These are phyloP conservation scores for Lycophotia porphyrea DNA, from an alignment of 2,888 invertebrate genomes.

Conservation along the genomic window DNA sequence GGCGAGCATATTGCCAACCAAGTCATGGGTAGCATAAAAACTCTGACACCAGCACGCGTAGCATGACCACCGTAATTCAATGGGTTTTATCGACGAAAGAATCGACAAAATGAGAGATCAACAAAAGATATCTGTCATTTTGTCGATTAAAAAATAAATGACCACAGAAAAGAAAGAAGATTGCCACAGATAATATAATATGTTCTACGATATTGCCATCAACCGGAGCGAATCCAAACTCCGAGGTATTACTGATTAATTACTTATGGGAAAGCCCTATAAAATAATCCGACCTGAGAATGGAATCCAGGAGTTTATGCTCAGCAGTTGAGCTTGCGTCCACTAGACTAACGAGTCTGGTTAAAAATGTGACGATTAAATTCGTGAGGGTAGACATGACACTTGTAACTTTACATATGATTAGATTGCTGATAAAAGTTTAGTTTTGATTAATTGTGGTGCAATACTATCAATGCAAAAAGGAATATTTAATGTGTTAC, in stretches of 20 bases:
- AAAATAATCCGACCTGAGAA: background rate
- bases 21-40: too few relatives aligned
- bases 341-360: background rate
- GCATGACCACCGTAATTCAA: too few relatives aligned
- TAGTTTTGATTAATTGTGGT: background rate
- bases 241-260: background rate
- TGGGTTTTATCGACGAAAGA: too few relatives aligned
- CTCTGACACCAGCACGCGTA: too few relatives aligned
- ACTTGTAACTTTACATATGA: slow-evolving; percentile 1
- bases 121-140: too few relatives aligned
- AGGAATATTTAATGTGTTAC: background rate
- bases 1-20: background rate
- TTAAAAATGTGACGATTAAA: background rate
- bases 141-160: too few relatives aligned
- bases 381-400: slow-evolving; percentile 1
- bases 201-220: background rate
- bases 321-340: background rate
- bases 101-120: too few relatives aligned
- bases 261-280: too few relatives aligned
- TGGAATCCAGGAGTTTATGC: background rate
- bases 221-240: background rate
- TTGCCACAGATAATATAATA: too few relatives aligned
- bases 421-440: background rate
- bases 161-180: too few relatives aligned
- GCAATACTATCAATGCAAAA: background rate